Conservation (phyloP, 1,140 invertebrate genomes). For the Hydropsyche tenuis region DNA sequence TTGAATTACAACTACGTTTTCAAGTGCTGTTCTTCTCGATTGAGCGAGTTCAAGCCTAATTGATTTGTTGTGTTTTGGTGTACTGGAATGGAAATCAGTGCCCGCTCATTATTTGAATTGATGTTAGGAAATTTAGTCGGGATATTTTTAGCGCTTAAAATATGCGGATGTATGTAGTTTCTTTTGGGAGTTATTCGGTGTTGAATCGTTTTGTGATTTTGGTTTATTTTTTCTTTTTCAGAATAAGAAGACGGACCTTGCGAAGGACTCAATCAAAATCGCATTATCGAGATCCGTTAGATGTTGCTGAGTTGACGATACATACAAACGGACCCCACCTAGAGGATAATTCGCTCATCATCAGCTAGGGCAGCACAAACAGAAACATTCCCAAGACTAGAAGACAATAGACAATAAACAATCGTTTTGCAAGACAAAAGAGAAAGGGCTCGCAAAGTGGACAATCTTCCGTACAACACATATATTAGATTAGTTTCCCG, state of each 20-base stretch:
- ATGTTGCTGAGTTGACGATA: constrained; percentile 12
- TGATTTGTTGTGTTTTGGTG: too few species aligned
- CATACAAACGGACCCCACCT: not conserved
- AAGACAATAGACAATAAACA: not conserved
- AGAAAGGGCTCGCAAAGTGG: not conserved
- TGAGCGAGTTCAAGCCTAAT: too few species aligned
- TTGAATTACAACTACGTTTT: too few species aligned
- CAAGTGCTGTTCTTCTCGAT: too few species aligned
- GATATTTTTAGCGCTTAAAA: not conserved
- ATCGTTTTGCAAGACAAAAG: too few species aligned
- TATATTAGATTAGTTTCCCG: too few species aligned
- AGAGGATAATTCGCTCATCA: constrained; percentile 11
- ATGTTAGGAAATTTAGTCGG: too few species aligned
- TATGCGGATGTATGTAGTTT: not conserved
- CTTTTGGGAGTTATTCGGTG: not conserved
- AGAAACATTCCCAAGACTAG: not conserved
- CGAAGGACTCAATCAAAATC: constrained; percentile 21
- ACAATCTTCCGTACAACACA: not conserved
- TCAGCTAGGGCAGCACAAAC: not conserved
- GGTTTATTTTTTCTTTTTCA: not conserved
- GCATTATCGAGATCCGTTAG: constrained; percentile 10
- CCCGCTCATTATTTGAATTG: too few species aligned
- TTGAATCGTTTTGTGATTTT: not conserved
- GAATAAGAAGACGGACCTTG: constrained; percentile 28
- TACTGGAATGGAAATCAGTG: too few species aligned